phyloP scores from a whole-genome alignment of 1,140 invertebrate genomes.

The Laodelphax striatellus region DNA sequence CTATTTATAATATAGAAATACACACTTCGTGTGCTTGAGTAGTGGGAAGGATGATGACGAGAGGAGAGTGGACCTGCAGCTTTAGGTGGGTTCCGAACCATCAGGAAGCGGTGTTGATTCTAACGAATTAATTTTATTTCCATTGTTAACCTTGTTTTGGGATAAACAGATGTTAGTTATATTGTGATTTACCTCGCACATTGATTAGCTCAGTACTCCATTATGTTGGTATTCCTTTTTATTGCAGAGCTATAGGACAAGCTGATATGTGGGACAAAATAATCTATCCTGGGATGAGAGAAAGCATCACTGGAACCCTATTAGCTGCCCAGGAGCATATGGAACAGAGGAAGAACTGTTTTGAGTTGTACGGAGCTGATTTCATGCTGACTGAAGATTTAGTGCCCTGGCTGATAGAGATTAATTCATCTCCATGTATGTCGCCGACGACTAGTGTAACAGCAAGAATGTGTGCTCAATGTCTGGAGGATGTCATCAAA shows the following conservation, averaged over 20 bases:
- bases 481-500: slow-evolving; percentile 86
- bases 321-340: slow-evolving; percentile 76
- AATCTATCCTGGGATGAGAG: slow-evolving; percentile 83
- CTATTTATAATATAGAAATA: too few species aligned
- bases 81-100: too few species aligned
- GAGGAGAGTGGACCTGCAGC: too few species aligned
- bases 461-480: slow-evolving; percentile 69
- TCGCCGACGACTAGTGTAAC: slow-evolving; percentile 81
- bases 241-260: slow-evolving; percentile 43
- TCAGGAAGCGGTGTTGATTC: too few species aligned
- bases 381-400: slow-evolving; percentile 85
- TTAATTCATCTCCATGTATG: slow-evolving; percentile 87
- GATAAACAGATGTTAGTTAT: too few species aligned
- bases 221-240: neutral
- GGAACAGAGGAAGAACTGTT: slow-evolving; percentile 76
- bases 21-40: too few species aligned
- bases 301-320: slow-evolving; percentile 75
- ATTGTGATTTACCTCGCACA: too few species aligned
- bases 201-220: neutral
- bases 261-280: slow-evolving; percentile 62
- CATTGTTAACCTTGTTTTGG: too few species aligned
- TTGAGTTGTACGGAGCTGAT: slow-evolving; percentile 88
- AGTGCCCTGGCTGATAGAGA: slow-evolving; percentile 85
- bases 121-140: too few species aligned
- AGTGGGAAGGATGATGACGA: too few species aligned